These are phyloP conservation scores for Enoplosus armatus DNA, from an alignment of 2,797 vertebrate species.

Conservation along the genomic window DNA sequence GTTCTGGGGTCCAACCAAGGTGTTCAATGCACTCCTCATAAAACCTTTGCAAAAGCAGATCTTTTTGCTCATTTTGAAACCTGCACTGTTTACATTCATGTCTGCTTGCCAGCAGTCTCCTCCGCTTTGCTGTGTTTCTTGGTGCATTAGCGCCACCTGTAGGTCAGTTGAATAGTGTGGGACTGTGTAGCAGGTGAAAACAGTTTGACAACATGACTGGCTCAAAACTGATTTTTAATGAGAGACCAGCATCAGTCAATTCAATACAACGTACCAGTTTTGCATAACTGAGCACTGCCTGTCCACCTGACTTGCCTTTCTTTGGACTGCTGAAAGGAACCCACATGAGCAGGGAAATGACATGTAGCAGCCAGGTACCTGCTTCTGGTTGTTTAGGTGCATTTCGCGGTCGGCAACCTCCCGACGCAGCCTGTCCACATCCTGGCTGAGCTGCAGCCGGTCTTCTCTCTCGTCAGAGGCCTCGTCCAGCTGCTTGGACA, in stretches of 20 bases:
- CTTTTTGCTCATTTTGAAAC: neutral
- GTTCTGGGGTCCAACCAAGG: neutral
- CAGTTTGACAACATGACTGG: neutral
- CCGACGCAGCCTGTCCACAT: constrained; percentile 92
- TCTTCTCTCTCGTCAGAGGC: constrained; percentile 91
- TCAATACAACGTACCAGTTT: neutral
- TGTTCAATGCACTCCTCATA: neutral
- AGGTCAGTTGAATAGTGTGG: neutral
- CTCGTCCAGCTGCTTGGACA: constrained; percentile 95
- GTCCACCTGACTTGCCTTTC: neutral
- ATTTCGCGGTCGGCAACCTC: constrained; percentile 98
- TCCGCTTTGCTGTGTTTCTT: neutral
- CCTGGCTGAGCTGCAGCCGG: constrained; percentile 89
- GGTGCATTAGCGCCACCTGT: neutral
- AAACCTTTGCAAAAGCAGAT: neutral
- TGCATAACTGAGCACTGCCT: neutral
- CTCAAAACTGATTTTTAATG: neutral
- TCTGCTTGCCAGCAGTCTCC: neutral
- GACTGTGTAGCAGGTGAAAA: neutral
- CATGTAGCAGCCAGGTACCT: constrained; percentile 77
- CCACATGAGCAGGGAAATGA: neutral
- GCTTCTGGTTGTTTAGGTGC: constrained; percentile 99
- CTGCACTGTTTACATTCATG: neutral
- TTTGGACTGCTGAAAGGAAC: neutral
- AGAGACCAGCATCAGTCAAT: neutral